These are phyloP conservation scores for Sphenopsis melanotis DNA, from an alignment of 2,797 vertebrate species.

Conservation along the genomic window DNA sequence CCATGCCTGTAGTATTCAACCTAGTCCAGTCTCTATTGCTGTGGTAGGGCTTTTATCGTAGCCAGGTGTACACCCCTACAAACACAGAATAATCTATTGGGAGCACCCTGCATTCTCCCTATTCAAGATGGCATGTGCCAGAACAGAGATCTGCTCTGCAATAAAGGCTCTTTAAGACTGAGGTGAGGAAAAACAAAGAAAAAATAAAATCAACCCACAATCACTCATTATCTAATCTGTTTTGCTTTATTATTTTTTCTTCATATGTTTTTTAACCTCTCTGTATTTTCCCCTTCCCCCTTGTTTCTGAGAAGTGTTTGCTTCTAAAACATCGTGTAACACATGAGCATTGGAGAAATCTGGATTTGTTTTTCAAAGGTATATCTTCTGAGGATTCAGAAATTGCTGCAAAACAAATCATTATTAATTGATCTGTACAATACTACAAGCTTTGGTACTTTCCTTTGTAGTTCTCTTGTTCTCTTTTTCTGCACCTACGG, in stretches of 20 bases:
- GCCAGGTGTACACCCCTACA: background rate
- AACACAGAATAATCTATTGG: background rate
- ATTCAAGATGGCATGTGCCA: background rate
- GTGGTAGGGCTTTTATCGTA: background rate
- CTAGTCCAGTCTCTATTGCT: background rate
- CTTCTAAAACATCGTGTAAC: background rate
- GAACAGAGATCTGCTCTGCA: background rate
- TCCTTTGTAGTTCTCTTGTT: background rate
- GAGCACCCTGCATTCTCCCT: background rate
- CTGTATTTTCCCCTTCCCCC: background rate
- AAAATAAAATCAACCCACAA: background rate
- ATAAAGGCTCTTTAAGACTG: background rate
- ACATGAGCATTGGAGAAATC: background rate
- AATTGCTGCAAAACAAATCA: background rate
- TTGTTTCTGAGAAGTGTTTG: background rate
- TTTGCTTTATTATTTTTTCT: background rate
- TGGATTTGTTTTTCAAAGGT: background rate
- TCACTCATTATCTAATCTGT: background rate
- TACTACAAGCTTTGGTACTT: background rate
- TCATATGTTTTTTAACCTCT: background rate
- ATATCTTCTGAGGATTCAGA: background rate
- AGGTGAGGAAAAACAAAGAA: background rate
- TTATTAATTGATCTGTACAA: slow-evolving; percentile 9
- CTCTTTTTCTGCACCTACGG: slow-evolving; percentile 39
- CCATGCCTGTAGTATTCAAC: background rate